A percentile compares a stretch with the other conserved stretches of the same genome.
Evolutionary conservation across 2,113 vertebrate species (phyloP).

Genomic region (Benitochromis conjunctus): DNA sequence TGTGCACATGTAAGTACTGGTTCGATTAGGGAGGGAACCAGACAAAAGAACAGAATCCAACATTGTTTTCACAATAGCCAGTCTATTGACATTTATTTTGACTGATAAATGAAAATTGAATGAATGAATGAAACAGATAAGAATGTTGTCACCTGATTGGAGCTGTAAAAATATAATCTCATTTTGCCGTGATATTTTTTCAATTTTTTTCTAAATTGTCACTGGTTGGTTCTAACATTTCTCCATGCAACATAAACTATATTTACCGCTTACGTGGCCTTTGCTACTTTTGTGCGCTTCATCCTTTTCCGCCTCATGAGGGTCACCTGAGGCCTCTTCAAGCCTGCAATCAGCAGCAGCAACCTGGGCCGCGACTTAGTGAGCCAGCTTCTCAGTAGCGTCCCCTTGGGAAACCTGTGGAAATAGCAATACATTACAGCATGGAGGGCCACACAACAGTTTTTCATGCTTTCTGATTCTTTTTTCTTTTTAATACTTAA

Average conservation of each 20-base stretch:
- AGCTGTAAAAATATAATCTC: not conserved
- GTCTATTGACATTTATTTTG: not conserved
- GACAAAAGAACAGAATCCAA: not conserved
- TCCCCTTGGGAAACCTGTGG: constrained; percentile 82
- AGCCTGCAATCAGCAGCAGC: constrained; percentile 78
- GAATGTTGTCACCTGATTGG: not conserved
- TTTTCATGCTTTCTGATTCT: not conserved
- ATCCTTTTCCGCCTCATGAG: constrained; percentile 83
- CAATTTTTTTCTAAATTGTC: not conserved
- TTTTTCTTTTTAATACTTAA: not conserved
- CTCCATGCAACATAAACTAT: constrained; percentile 59
- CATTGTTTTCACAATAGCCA: not conserved
- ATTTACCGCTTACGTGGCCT: constrained; percentile 86
- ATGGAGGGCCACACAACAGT: not conserved
- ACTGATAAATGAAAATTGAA: not conserved
- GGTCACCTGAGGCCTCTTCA: constrained; percentile 81
- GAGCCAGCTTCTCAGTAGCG: constrained; percentile 85
- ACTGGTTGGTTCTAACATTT: not conserved
- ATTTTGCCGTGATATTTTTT: not conserved
- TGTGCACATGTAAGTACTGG: not conserved
- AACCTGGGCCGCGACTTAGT: constrained; percentile 82
- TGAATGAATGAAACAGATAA: not conserved
- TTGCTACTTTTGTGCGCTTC: constrained; percentile 84
- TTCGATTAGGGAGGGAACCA: not conserved
- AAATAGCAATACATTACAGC: not conserved